Percentiles rank a stretch among this genome's conserved stretches.
phyloP scores from a whole-genome alignment of 2,113 vertebrate species.

The Bungarus multicinctus region DNA sequence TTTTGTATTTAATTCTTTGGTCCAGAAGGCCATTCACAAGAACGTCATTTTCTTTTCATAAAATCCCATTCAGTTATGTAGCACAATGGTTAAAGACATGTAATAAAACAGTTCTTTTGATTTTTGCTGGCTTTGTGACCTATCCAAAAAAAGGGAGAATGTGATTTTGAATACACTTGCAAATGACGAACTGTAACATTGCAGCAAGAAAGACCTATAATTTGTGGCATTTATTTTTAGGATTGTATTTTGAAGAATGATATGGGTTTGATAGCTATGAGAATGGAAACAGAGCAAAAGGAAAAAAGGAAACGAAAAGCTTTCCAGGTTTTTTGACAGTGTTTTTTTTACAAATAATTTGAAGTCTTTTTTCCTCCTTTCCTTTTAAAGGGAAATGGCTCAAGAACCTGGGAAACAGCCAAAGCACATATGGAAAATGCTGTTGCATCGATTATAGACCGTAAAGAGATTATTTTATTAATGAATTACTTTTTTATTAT shows the following conservation, averaged over 20 bases:
- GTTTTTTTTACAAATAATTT: constrained; percentile 34
- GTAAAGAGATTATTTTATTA: constrained; percentile 45
- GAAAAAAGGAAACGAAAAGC: constrained; percentile 36
- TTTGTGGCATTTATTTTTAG: constrained; percentile 66
- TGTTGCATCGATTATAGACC: constrained; percentile 26
- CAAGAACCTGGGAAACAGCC: neutral
- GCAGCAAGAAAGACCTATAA: constrained; percentile 45
- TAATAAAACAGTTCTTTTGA: constrained; percentile 23
- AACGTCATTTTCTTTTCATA: neutral
- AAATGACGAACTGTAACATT: constrained; percentile 50
- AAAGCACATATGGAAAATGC: constrained; percentile 41
- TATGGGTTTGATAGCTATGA: constrained; percentile 35
- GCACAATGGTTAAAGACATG: rapidly evolving
- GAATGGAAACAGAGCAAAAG: constrained; percentile 44
- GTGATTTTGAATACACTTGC: constrained; percentile 33
- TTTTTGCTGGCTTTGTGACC: constrained; percentile 18
- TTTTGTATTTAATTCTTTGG: neutral
- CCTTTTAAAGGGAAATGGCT: constrained; percentile 39
- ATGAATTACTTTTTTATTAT: constrained; percentile 4
- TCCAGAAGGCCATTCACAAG: neutral
- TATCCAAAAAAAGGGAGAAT: neutral
- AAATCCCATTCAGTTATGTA: neutral
- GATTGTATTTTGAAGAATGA: constrained; percentile 41
- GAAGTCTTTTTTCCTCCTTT: constrained; percentile 25
- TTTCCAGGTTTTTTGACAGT: constrained; percentile 54